phyloP scores from a whole-genome alignment of 2,888 invertebrate species.

The Timandra comae region DNA sequence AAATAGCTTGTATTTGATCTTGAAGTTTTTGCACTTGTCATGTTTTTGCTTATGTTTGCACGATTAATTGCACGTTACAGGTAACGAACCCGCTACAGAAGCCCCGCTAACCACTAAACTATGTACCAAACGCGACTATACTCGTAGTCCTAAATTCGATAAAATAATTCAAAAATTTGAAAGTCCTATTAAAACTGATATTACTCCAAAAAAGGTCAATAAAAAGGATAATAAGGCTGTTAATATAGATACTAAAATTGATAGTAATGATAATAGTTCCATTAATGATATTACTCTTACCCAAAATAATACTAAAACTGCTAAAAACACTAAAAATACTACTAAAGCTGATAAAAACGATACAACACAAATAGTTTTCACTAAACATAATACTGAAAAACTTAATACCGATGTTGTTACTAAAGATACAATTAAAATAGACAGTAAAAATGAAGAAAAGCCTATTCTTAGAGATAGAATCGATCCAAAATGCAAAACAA shows the following conservation, averaged over 20 bases:
- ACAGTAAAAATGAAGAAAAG: too few species aligned
- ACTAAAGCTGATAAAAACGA: too few species aligned
- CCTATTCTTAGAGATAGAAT: too few species aligned
- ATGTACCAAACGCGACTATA: constrained; percentile 44
- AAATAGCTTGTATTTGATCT: too few species aligned
- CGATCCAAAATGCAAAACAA: constrained; percentile 57
- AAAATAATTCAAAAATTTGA: constrained; percentile 36
- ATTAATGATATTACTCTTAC: neutral
- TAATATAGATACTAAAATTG: neutral
- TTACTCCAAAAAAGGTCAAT: neutral
- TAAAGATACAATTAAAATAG: neutral
- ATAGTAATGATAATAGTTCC: neutral
- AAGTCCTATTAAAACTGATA: neutral
- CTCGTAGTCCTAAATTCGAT: constrained; percentile 49
- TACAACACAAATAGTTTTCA: too few species aligned
- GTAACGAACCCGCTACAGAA: constrained; percentile 36
- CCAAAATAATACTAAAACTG: neutral
- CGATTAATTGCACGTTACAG: constrained; percentile 32
- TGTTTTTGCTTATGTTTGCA: constrained; percentile 16
- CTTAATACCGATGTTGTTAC: too few species aligned
- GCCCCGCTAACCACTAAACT: constrained; percentile 33
- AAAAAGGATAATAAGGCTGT: neutral
- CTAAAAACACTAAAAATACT: too few species aligned
- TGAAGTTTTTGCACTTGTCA: too few species aligned
- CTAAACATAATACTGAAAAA: too few species aligned